phyloP scores from a whole-genome alignment of 2,113 vertebrate genomes.

The Nycticebus coucang region DNA sequence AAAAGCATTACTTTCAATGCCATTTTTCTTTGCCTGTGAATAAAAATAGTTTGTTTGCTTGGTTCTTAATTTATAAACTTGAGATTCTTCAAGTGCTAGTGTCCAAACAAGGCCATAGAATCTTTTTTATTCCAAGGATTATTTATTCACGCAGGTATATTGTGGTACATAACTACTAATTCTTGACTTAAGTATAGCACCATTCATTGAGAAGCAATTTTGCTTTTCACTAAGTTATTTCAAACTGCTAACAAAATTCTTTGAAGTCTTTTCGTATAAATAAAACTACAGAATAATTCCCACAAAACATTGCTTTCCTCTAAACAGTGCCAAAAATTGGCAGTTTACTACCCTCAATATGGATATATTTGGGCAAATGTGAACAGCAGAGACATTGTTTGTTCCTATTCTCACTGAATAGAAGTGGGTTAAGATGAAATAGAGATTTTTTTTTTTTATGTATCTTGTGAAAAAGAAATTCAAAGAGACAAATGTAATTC shows the following conservation, averaged over 20 bases:
- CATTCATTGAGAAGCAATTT: background rate
- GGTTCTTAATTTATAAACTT: background rate
- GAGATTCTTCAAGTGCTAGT: background rate
- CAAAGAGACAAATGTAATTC: background rate
- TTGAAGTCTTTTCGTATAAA: background rate
- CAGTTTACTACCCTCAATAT: background rate
- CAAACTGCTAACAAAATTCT: background rate
- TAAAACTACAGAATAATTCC: background rate
- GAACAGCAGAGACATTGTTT: rapidly evolving
- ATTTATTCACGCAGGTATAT: slow-evolving; percentile 33
- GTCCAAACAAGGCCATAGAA: background rate
- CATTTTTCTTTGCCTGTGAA: background rate
- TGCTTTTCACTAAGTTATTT: background rate
- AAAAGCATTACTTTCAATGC: slow-evolving; percentile 62
- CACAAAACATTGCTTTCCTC: background rate
- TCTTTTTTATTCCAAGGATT: slow-evolving; percentile 17
- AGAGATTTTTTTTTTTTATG: background rate
- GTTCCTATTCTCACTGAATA: slow-evolving; percentile 10
- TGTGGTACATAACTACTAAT: slow-evolving; percentile 5
- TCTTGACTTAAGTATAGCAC: slow-evolving; percentile 41
- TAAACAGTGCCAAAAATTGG: background rate
- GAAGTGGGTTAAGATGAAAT: background rate
- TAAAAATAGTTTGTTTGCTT: slow-evolving; percentile 3
- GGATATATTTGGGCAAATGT: background rate
- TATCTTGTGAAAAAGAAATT: slow-evolving; percentile 25